phyloP scores from a whole-genome alignment of 2,113 vertebrate genomes.

The Sapayoa aenigma region DNA sequence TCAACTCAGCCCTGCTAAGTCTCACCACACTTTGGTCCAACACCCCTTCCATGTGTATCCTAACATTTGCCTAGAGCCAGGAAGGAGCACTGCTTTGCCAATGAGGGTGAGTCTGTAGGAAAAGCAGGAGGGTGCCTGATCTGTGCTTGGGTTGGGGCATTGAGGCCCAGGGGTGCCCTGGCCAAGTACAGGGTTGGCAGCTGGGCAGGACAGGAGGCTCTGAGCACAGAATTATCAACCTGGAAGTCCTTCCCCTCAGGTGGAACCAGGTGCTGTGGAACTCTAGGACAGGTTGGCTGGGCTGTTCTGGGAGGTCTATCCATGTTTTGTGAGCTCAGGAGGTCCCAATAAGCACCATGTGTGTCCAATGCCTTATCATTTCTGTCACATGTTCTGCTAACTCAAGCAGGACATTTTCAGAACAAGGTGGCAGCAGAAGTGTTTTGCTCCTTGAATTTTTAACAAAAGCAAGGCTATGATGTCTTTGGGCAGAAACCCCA shows the following conservation, averaged over 20 bases:
- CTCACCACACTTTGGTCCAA: background rate
- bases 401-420: background rate
- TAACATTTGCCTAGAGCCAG: background rate
- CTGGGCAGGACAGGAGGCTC: background rate
- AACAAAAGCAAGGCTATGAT: background rate
- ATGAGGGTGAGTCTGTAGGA: background rate
- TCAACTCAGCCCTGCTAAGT: background rate
- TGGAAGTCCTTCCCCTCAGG: background rate
- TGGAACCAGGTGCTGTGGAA: background rate
- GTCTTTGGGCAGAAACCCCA: background rate
- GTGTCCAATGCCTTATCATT: background rate
- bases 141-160: accelerated
- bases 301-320: background rate
- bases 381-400: background rate
- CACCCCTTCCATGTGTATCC: background rate
- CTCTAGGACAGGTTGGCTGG: background rate
- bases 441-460: background rate
- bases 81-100: background rate
- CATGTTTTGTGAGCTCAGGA: background rate
- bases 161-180: background rate
- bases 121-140: background rate
- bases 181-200: background rate
- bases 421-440: background rate
- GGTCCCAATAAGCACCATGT: background rate
- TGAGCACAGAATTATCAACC: background rate